These are phyloP conservation scores for Chloebia gouldiae DNA, from an alignment of 2,113 vertebrate genomes.

Conservation along the genomic window DNA sequence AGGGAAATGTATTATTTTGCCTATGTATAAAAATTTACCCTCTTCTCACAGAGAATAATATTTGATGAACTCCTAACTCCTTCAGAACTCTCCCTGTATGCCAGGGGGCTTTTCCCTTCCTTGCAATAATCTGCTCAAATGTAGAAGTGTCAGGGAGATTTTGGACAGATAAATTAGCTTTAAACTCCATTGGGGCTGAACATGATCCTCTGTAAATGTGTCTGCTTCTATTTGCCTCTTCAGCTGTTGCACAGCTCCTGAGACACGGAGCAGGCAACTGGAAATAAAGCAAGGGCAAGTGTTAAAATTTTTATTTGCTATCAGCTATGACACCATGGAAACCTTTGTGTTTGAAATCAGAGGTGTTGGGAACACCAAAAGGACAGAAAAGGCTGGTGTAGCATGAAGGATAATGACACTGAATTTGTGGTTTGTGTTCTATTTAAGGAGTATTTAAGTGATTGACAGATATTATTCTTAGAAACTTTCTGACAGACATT, in stretches of 20 bases:
- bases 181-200: not conserved
- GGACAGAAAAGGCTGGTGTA: not conserved
- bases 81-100: not conserved
- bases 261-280: rapidly evolving
- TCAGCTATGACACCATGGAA: not conserved
- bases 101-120: not conserved
- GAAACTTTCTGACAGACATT: not conserved
- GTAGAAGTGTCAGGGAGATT: not conserved
- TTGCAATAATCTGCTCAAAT: not conserved
- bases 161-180: not conserved
- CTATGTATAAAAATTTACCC: no score
- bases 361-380: not conserved
- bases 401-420: not conserved
- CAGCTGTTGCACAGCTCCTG: not conserved
- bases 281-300: not conserved
- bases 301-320: not conserved
- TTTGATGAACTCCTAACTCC: not conserved
- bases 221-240: not conserved
- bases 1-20: not conserved
- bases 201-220: not conserved
- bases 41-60: not conserved
- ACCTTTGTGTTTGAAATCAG: not conserved
- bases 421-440: not conserved
- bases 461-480: not conserved
- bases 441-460: not conserved